These are phyloP conservation scores for Pipistrellus kuhlii DNA, from an alignment of 2,797 vertebrate species.

Conservation along the genomic window DNA sequence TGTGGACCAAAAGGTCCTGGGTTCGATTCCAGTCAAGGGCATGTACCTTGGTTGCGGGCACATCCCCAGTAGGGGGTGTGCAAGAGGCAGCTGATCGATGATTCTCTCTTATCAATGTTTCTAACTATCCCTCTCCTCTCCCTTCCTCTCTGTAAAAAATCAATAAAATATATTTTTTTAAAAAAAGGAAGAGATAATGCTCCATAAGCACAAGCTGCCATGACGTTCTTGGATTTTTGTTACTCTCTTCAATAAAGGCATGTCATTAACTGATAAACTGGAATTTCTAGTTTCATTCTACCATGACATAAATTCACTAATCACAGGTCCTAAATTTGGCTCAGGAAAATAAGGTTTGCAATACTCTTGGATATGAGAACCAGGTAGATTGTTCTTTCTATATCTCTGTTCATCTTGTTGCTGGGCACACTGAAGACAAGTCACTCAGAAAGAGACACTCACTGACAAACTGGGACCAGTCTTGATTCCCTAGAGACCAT, in stretches of 20 bases:
- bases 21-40: no score
- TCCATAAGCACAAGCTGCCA: neutral
- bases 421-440: neutral
- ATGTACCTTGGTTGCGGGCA: no score
- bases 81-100: no score
- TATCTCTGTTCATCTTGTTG: neutral
- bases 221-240: neutral
- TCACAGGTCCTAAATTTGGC: neutral
- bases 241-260: neutral
- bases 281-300: neutral
- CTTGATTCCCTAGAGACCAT: conserved; percentile 24
- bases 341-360: neutral
- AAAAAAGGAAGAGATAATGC: neutral
- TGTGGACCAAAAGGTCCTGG: no score
- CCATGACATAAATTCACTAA: neutral
- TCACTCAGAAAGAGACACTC: neutral
- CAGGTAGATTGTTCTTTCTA: neutral
- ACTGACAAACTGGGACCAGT: conserved; percentile 2
- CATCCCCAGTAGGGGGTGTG: no score
- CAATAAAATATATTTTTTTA: no score
- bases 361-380: neutral
- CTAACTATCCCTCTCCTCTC: no score
- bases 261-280: neutral
- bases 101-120: no score
- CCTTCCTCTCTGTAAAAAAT: no score